Evolutionary conservation across 2,888 invertebrate genomes (phyloP).

Genomic region (Athalia cordata): DNA sequence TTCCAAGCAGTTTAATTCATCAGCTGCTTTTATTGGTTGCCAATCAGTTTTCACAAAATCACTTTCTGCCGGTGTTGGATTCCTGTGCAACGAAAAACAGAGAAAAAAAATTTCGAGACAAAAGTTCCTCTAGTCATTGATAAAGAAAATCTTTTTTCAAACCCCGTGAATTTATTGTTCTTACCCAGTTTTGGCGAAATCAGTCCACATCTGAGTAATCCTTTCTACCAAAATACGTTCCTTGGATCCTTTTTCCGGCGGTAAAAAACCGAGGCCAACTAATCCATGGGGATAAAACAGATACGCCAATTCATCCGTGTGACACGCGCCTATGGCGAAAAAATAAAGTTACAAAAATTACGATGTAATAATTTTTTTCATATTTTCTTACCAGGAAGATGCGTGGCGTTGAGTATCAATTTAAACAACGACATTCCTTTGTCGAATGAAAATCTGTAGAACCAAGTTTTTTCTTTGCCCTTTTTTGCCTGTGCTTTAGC

Average conservation of each 20-base stretch:
- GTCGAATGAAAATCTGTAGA: constrained; percentile 63
- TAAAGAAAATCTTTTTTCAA: too few relatives aligned
- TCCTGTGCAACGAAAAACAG: constrained; percentile 56
- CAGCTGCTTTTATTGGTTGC: constrained; percentile 57
- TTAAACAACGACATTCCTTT: constrained; percentile 54
- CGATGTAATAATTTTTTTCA: not conserved
- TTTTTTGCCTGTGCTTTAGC: constrained; percentile 53
- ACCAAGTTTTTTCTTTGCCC: constrained; percentile 55
- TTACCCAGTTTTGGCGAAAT: constrained; percentile 69
- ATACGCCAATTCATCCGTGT: constrained; percentile 63
- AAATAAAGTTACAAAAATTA: not conserved
- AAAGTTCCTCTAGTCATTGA: too few relatives aligned
- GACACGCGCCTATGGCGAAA: constrained; percentile 53
- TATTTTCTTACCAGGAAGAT: constrained; percentile 56
- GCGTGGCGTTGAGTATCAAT: constrained; percentile 42
- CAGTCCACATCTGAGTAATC: constrained; percentile 67
- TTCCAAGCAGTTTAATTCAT: constrained; percentile 56
- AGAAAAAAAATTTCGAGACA: too few relatives aligned
- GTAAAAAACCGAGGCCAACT: constrained; percentile 46
- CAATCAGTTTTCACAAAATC: constrained; percentile 59
- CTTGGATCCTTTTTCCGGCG: constrained; percentile 46
- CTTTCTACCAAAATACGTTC: constrained; percentile 58
- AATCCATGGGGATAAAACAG: constrained; percentile 58
- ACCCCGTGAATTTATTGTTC: not conserved
- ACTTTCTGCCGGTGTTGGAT: constrained; percentile 62